Evolutionary conservation across 2,888 invertebrate species (phyloP).

Genomic region (Cylloceria caligata): DNA sequence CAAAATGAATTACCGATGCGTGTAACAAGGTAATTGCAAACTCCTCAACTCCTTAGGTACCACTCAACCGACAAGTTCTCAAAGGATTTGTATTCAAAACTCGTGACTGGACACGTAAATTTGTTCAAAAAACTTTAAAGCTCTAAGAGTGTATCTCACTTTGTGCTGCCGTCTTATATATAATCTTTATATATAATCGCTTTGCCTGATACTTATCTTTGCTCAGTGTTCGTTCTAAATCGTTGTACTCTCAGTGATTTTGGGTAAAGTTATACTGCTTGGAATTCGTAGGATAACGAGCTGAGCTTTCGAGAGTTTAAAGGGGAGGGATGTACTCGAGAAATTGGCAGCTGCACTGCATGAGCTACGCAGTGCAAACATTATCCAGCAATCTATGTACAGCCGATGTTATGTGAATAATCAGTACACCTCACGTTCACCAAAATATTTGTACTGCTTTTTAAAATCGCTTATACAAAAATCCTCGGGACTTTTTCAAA

Average conservation of each 20-base stretch:
- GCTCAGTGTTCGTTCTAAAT: not conserved
- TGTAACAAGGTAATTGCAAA: not conserved
- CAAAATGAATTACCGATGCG: not conserved
- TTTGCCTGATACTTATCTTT: not conserved
- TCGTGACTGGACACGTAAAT: constrained; percentile 29
- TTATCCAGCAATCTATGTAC: not conserved
- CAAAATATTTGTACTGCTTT: too few species aligned
- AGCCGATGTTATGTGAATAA: not conserved
- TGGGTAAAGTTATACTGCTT: not conserved
- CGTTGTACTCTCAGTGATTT: not conserved
- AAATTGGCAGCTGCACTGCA: not conserved
- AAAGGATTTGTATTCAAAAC: constrained; percentile 43
- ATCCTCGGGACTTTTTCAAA: too few species aligned
- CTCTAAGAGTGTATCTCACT: not conserved
- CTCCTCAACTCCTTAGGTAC: not conserved
- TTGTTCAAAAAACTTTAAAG: constrained; percentile 27
- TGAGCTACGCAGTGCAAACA: not conserved
- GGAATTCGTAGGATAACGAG: not conserved
- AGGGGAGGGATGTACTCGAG: not conserved
- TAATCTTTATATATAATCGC: not conserved
- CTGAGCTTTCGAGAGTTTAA: not conserved
- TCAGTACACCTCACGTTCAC: not conserved
- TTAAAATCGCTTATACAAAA: too few species aligned
- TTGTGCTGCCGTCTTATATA: not conserved
- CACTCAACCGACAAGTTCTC: not conserved